Base-by-base conservation (phyloP, 1,140 invertebrate species). In the Wasmannia auropunctata region DNA sequence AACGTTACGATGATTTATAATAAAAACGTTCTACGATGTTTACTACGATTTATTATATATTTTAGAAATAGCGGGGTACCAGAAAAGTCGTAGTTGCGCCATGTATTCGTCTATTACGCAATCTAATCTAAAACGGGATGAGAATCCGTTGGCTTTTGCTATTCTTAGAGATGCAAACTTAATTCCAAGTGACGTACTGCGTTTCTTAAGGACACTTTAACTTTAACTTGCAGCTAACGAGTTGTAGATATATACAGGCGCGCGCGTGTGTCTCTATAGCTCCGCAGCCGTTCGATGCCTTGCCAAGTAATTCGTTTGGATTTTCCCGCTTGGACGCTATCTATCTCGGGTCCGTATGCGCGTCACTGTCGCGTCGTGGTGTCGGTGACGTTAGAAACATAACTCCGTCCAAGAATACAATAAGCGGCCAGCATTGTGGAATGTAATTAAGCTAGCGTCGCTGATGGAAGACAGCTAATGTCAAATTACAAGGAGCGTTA, bases 361-460 rank as follows among this genome's bases (percentile, higher is more conserved):
- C 46, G 79, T 85, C 81, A 77, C 77, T 65, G 81, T 85, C 81
- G 75, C 56, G n/a, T 60, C 54, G 28, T 62, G 25, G 34, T 81
- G 70, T 62, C 81, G 56, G 49, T 65, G 62, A 83, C 84, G 67
- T 77, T 54, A 69, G 88, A 87, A 81, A 90, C 89, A 85, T 90
- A 90, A 90, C 88, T 90, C 75, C 56, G 69, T 85, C 80, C 87
- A 88, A 89, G 91, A 90, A 90, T 92, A 93, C 92, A 93, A 93
- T 93, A 89, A 92, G 86, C 86, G 88, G 72, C 43, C 90, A 90
- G 88, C 90, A 89, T 90, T 90, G 91, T 93, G 94, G 94, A 95
- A 95, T 95, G 94, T 94, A 95, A 95, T 95, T 95, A 95, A 94
- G 93, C 92, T 89, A 91, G 90, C 90, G 93, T 88, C 88, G 87